phyloP scores from a whole-genome alignment of 2,888 invertebrate species.

The Tachystola acroxantha region DNA sequence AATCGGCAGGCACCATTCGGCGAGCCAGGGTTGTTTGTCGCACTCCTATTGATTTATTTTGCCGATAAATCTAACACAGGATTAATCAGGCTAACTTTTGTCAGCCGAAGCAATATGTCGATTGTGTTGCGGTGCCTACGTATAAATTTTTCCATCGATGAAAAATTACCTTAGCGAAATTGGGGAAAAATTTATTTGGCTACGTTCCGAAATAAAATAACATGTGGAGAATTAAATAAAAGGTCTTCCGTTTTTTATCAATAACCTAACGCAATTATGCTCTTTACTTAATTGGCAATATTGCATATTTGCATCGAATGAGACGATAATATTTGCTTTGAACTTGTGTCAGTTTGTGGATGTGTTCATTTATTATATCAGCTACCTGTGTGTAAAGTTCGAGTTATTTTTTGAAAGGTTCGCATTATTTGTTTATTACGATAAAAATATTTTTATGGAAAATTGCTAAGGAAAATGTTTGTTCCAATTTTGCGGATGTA shows the following conservation, averaged over 20 bases:
- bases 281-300: no score
- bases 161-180: conserved; percentile 17
- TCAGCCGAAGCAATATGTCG: conserved; percentile 49
- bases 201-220: no score
- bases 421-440: background rate
- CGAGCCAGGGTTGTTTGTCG: conserved; percentile 46
- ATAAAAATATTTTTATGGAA: background rate
- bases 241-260: no score
- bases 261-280: no score
- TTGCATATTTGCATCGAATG: no score
- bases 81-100: conserved; percentile 68
- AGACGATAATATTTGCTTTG: no score
- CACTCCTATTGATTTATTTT: conserved; percentile 63
- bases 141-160: conserved; percentile 19
- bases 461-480: no score
- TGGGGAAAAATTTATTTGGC: background rate
- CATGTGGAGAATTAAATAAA: no score
- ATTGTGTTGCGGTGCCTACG: conserved; percentile 25
- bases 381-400: no score
- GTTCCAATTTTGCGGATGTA: no score
- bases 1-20: conserved; percentile 31
- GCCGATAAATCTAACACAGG: conserved; percentile 63
- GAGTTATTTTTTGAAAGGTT: background rate
- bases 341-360: background rate
- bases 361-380: no score